phyloP scores from a whole-genome alignment of 2,888 invertebrate species.

The Euplexia lucipara region DNA sequence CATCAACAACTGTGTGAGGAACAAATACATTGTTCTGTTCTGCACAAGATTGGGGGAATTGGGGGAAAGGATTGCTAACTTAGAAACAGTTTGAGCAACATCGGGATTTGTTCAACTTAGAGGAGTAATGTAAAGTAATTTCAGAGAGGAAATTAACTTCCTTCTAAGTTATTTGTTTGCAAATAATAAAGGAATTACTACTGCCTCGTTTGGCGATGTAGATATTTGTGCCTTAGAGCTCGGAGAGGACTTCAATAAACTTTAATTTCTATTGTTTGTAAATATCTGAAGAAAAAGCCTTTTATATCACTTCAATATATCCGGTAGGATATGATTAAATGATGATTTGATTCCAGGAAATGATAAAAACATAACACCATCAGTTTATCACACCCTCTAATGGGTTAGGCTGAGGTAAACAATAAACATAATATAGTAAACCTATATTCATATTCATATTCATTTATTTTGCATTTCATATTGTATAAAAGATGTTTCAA shows the following conservation, averaged over 20 bases:
- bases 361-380: no score
- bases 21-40: slow-evolving; percentile 47
- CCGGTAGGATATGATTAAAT: no score
- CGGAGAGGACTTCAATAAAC: background rate
- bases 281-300: no score
- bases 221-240: background rate
- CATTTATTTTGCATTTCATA: no score
- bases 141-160: slow-evolving; percentile 46
- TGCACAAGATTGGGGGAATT: slow-evolving; percentile 22
- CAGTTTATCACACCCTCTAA: no score
- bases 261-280: background rate
- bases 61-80: slow-evolving; percentile 37
- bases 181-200: slow-evolving; percentile 34
- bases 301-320: no score
- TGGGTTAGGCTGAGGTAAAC: no score
- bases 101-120: slow-evolving; percentile 40
- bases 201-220: background rate
- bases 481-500: no score
- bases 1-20: slow-evolving; percentile 49
- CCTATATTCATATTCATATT: no score
- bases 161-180: slow-evolving; percentile 43
- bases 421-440: no score
- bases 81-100: slow-evolving; percentile 45
- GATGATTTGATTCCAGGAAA: no score
- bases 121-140: slow-evolving; percentile 46